A percentile compares a stretch with the other conserved stretches of the same genome.
These are phyloP conservation scores for Eupeodes corollae DNA, from an alignment of 1,140 invertebrate genomes.

Conservation along the genomic window DNA sequence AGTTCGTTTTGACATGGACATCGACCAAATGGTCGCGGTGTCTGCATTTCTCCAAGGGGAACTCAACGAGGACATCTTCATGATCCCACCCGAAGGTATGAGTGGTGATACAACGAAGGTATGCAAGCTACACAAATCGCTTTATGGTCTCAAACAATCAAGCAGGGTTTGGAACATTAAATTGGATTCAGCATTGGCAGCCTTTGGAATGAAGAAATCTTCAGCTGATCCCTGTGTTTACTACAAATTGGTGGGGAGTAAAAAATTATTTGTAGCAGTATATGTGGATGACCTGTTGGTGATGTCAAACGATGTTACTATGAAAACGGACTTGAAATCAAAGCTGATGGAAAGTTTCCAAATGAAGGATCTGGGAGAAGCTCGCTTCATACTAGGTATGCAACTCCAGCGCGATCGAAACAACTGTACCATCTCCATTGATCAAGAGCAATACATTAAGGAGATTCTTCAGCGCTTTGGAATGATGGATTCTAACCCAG, in stretches of 20 bases:
- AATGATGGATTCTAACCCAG: constrained; percentile 21
- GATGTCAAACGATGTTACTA: constrained; percentile 11
- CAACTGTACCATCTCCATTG: constrained; percentile 5
- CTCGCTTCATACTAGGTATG: constrained; percentile 19
- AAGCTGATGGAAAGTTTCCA: constrained; percentile 15
- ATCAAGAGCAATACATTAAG: constrained; percentile 9
- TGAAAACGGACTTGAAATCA: constrained; percentile 9
- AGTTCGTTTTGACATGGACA: no score
- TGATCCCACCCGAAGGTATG: no score
- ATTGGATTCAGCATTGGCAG: constrained; percentile 7
- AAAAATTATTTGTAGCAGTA: constrained; percentile 15
- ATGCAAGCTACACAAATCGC: neutral
- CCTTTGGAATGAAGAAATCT: constrained; percentile 11
- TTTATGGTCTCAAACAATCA: constrained; percentile 39
- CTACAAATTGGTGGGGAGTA: constrained; percentile 6
- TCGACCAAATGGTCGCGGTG: constrained; percentile 30
- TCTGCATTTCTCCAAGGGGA: constrained; percentile 36
- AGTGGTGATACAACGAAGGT: no score
- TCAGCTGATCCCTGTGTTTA: constrained; percentile 23
- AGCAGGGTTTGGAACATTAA: constrained; percentile 31
- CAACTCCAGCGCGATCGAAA: constrained; percentile 8
- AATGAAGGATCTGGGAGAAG: constrained; percentile 15
- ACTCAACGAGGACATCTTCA: constrained; percentile 21
- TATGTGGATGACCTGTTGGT: constrained; percentile 36
- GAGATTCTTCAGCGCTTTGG: constrained; percentile 17